Base-by-base conservation (phyloP, 2,888 invertebrate genomes). In the Teleogryllus oceanicus region DNA sequence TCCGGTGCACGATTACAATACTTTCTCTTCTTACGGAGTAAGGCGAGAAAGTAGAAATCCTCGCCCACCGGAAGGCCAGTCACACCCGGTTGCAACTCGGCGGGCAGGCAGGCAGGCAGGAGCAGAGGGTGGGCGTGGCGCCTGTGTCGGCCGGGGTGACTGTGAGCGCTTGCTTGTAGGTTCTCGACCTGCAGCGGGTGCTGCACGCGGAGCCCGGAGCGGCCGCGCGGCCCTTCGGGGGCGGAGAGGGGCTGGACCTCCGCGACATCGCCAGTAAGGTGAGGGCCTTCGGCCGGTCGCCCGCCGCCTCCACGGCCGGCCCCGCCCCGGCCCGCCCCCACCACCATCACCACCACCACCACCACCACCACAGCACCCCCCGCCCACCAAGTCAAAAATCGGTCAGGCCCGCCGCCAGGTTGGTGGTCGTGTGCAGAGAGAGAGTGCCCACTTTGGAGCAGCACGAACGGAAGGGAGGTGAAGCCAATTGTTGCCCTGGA, bases 181-280 rank as follows among this genome's bases (percentile, higher is more conserved):
- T 94, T 89, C 91, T 93, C 91, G 93, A 94, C 89, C 90, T 94
- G 87, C 92, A 93, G 89, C 91, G 93, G 88, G 93, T 93, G 86
- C 92, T 94, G 88, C 94, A 94, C 89, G 94, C 93, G 84, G 92
- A 92, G 88, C 91, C 91, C 88, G 87, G 88, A 87, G 84, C 86
- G 87, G 89, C 90, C 88, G 62, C 62, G 62, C 85, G 85, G 83
- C 84, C 86, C 83, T 84, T 84, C 80, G 81, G 82, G 21, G 83
- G 83, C 76, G 77, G 82, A 20, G 84, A 88, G 87, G 84, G 89
- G 87, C 85, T 89, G 88, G 89, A 89, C 88, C 90, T 90, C 88
- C 88, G 89, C 86, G 87, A 89, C 87, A 88, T 86, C 85, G 86
- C 85, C 84, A 85, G 85, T 85, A 88, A 87, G 86, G 87, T 88